Evolutionary conservation across 2,888 invertebrate species (phyloP), one percentile per base, ranked within the genome.

Genomic region (Gisinianus flammeolus): DNA sequence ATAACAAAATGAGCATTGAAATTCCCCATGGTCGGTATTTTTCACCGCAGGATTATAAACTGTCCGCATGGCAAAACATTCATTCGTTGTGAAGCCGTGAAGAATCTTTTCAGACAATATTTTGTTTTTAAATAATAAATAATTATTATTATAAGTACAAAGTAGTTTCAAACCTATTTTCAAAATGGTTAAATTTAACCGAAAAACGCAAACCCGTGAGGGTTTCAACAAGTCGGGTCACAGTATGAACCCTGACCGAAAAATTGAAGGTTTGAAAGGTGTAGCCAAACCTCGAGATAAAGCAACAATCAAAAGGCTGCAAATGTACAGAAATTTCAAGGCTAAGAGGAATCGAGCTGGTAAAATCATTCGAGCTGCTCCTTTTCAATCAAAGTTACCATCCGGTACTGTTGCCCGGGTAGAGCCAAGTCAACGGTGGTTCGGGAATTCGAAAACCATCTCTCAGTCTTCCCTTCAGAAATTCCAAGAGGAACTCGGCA

Each of bases 301-400:
- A 87, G 92, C 93, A 19, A 99, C 99, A 0, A 98, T 99, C 81
- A 97, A 96, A 86, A 90, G 99, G 69, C 88, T 99, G 82, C 95
- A 96, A 87, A 99, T 99, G 98, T 99, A 99, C 88, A 92, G 96
- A 84, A 97, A 97, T 88, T 97, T 95, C 87, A 98, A 98, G 88
- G 93, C 98, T 0, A 96, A 96, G 87, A 91, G 98, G 76, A 93
- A 98, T 88, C 92, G 91, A 33, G 85, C 85, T 66, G 91, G 98
- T 71, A 95, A 97, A 90, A 97, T 99, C 76, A 88, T 97, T 67
- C 92, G 92, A 54, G 94, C 98, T 33, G 99, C 99, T 0, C 98
- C 98, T 0, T 99, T 96, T 87, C 99, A 99, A 88, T 94, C 93
- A 67, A 92, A 92, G 88, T 88, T 97, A 28, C 89, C 93, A 19